Evolutionary conservation across 2,888 invertebrate species (phyloP).

Genomic region (Papilio demoleus): DNA sequence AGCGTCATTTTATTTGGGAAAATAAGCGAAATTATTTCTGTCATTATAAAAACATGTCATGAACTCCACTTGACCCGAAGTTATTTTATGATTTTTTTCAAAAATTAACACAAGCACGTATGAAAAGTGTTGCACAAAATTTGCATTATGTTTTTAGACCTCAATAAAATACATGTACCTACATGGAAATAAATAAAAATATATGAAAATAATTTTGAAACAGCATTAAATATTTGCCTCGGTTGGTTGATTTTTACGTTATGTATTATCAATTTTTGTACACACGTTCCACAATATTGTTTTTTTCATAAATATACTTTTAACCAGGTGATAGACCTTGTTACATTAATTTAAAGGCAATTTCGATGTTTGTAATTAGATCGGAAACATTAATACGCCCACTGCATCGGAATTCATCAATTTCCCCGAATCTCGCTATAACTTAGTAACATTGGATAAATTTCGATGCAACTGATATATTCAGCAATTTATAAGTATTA

Average conservation of each 20-base stretch:
- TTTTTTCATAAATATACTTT: too few relatives aligned
- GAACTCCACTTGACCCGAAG: constrained; percentile 8
- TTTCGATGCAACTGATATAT: constrained; percentile 5
- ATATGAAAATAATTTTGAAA: background rate
- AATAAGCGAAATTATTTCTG: background rate
- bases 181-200: background rate
- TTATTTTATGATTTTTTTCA: background rate
- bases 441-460: constrained; percentile 12
- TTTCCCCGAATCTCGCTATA: background rate
- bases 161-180: background rate
- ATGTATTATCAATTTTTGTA: too few relatives aligned
- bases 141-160: background rate
- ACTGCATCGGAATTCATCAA: constrained; percentile 8
- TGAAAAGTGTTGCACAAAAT: background rate
- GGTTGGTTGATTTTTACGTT: too few relatives aligned
- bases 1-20: background rate
- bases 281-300: too few relatives aligned
- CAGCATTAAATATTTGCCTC: too few relatives aligned
- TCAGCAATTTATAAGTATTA: background rate
- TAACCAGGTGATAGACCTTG: too few relatives aligned
- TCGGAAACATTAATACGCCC: background rate
- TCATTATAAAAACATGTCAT: constrained; percentile 15
- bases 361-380: constrained; percentile 11
- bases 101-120: background rate
- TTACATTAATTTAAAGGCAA: background rate